Evolutionary conservation across 2,113 vertebrate species (phyloP).

Genomic region (Callorhinus ursinus): DNA sequence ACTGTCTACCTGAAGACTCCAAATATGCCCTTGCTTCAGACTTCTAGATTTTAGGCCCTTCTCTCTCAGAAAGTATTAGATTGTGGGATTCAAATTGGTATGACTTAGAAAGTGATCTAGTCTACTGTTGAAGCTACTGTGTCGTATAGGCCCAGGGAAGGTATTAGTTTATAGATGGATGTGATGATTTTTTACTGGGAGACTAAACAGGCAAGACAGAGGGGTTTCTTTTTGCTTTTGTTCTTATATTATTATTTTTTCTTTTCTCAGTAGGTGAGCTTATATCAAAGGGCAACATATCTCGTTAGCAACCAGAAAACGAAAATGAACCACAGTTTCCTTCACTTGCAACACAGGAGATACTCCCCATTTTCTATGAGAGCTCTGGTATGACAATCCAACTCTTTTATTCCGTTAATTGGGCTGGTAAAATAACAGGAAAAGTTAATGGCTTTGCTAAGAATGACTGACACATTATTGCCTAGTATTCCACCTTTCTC

Average conservation of each 20-base stretch:
- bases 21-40: slow-evolving; percentile 21
- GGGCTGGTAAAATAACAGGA: background rate
- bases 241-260: background rate
- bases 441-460: background rate
- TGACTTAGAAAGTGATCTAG: background rate
- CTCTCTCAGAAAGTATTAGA: slow-evolving; percentile 45
- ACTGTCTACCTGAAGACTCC: background rate
- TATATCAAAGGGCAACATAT: background rate
- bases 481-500: background rate
- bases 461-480: background rate
- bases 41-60: background rate
- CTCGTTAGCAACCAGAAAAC: background rate
- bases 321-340: slow-evolving; percentile 13
- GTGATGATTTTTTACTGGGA: slow-evolving; percentile 19
- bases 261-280: slow-evolving; percentile 34
- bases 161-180: background rate
- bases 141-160: background rate
- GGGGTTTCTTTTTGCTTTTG: background rate
- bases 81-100: slow-evolving; percentile 4
- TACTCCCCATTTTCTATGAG: slow-evolving; percentile 27
- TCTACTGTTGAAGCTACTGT: background rate
- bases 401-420: slow-evolving; percentile 35
- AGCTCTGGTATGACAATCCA: background rate
- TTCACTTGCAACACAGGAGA: background rate
- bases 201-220: background rate